phyloP scores from a whole-genome alignment of 53 echinoderm and acorn worm genomes.

The Arbacia lixula region DNA sequence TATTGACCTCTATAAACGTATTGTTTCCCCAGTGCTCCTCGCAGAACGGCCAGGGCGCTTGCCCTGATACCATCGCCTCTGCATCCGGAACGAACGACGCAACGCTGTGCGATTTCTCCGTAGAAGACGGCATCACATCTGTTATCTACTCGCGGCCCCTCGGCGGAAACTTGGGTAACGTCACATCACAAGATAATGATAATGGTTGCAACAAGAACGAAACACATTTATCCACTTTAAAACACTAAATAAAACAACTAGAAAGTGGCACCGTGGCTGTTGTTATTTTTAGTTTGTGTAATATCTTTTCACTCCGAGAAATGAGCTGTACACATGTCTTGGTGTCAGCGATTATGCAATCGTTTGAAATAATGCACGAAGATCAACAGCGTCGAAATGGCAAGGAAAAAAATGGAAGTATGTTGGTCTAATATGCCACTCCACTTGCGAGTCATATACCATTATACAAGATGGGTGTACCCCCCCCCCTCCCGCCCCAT shows the following conservation, averaged over 20 bases:
- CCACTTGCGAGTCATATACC: too few relatives aligned
- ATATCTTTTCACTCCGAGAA: not conserved
- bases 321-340: not conserved
- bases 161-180: too few relatives aligned
- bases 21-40: slow-evolving; percentile 65
- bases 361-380: too few relatives aligned
- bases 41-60: slow-evolving; percentile 73
- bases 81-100: not conserved
- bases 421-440: too few relatives aligned
- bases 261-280: not conserved
- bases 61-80: slow-evolving; percentile 63
- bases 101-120: not conserved
- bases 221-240: not conserved
- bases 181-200: too few relatives aligned
- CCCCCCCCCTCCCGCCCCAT: too few relatives aligned
- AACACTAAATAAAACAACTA: not conserved
- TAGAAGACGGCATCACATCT: not conserved
- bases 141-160: slow-evolving; percentile 16
- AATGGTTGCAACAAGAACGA: not conserved
- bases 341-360: not conserved
- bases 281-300: not conserved
- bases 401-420: too few relatives aligned
- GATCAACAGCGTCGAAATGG: too few relatives aligned
- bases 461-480: too few relatives aligned
- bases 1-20: too few relatives aligned